Conservation (phyloP, 2,797 vertebrate species). For the Brachyrhaphis roseni region DNA sequence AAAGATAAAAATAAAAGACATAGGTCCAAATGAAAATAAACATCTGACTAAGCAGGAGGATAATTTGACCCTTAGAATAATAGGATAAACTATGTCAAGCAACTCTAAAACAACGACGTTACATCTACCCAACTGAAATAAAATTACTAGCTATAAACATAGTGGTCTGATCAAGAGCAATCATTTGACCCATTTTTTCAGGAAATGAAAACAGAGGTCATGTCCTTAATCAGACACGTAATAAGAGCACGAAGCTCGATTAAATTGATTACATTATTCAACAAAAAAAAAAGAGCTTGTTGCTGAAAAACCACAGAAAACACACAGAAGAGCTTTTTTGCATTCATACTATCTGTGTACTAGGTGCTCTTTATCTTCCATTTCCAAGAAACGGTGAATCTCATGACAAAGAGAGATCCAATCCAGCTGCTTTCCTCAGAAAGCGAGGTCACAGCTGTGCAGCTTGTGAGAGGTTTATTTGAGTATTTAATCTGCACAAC, state of each 20-base stretch:
- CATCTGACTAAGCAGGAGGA: background rate
- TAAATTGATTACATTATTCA: slow-evolving; percentile 13
- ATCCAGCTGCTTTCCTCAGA: slow-evolving; percentile 58
- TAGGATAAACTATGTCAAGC: background rate
- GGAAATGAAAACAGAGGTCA: background rate
- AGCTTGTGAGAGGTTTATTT: background rate
- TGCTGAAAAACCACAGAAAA: slow-evolving; percentile 13
- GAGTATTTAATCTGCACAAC: slow-evolving; percentile 38
- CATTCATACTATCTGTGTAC: slow-evolving; percentile 35
- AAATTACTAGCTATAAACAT: background rate
- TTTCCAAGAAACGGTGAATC: slow-evolving; percentile 57
- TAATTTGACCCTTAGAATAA: background rate
- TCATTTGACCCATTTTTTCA: background rate
- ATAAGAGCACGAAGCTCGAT: background rate
- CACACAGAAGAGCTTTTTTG: slow-evolving; percentile 32
- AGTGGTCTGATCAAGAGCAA: background rate
- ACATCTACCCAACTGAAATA: too few species aligned
- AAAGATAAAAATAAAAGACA: background rate
- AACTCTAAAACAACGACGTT: background rate
- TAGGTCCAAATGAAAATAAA: background rate
- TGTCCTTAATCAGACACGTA: background rate
- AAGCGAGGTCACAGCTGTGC: slow-evolving; percentile 52
- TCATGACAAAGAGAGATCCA: slow-evolving; percentile 42
- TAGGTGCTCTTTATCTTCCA: slow-evolving; percentile 27
- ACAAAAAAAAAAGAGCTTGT: background rate